Evolutionary conservation across 1,140 invertebrate genomes (phyloP).

Genomic region (Drosophila chauvacae): DNA sequence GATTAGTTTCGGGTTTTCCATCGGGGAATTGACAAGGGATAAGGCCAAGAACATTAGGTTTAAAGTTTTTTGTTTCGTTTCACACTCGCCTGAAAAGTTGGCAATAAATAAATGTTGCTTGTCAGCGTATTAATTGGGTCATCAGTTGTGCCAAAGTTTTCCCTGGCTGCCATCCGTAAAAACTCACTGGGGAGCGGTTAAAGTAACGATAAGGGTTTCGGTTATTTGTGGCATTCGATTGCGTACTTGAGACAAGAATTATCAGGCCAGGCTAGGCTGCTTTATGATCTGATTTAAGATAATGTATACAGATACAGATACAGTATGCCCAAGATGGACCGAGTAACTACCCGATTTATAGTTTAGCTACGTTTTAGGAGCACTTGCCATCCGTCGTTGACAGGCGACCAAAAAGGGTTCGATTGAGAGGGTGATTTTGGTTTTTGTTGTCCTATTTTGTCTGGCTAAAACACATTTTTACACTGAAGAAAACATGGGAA

Average conservation of each 20-base stretch:
- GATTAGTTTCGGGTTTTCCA: slow-evolving; percentile 59
- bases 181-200: slow-evolving; percentile 43
- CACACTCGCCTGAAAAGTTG: slow-evolving; percentile 24
- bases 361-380: slow-evolving; percentile 34
- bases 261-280: slow-evolving; percentile 18
- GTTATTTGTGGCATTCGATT: slow-evolving; percentile 51
- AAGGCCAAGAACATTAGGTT: slow-evolving; percentile 44
- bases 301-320: slow-evolving; percentile 1
- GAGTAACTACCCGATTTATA: slow-evolving; percentile 31
- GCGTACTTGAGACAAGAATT: slow-evolving; percentile 20
- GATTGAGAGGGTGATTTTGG: slow-evolving; percentile 60
- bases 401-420: slow-evolving; percentile 52
- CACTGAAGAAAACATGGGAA: not conserved
- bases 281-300: slow-evolving; percentile 33
- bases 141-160: slow-evolving; percentile 51
- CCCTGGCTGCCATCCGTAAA: slow-evolving; percentile 22
- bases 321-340: slow-evolving; percentile 3
- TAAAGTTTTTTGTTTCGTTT: slow-evolving; percentile 26
- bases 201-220: slow-evolving; percentile 23
- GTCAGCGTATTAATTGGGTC: slow-evolving; percentile 51
- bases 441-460: slow-evolving; percentile 30
- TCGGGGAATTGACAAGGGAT: slow-evolving; percentile 37
- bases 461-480: slow-evolving; percentile 7
- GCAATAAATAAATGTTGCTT: slow-evolving; percentile 63
- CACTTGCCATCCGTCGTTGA: slow-evolving; percentile 22